These are phyloP conservation scores for Vanessa atalanta DNA, from an alignment of 1,140 invertebrate genomes.

Conservation along the genomic window DNA sequence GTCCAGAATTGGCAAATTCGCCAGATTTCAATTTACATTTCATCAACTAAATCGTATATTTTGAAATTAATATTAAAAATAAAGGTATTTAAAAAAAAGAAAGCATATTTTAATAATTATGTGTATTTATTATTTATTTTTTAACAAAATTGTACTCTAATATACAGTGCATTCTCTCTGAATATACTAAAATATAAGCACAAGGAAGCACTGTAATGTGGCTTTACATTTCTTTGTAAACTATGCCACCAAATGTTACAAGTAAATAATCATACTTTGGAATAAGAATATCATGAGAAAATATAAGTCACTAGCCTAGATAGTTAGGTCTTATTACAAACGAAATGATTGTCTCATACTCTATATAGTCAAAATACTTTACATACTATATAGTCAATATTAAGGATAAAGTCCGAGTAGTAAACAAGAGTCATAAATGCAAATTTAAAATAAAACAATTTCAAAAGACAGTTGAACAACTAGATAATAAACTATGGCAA, in stretches of 20 bases:
- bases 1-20: conserved; percentile 38
- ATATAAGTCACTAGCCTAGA: neutral
- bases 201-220: conserved; percentile 62
- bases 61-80: neutral
- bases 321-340: neutral
- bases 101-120: neutral
- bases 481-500: neutral
- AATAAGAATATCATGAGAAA: neutral
- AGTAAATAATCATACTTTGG: neutral
- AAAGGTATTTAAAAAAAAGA: conserved; percentile 7
- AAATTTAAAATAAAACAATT: conserved; percentile 1
- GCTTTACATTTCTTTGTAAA: conserved; percentile 57
- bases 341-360: neutral
- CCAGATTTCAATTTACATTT: conserved; percentile 28
- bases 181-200: conserved; percentile 68
- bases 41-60: too few species aligned
- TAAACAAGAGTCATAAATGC: neutral
- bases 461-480: neutral
- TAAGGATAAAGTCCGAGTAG: conserved; percentile 8
- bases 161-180: conserved; percentile 62
- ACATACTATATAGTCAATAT: conserved; percentile 15
- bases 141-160: conserved; percentile 4
- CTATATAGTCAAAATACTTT: neutral
- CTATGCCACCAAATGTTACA: conserved; percentile 30
- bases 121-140: conserved; percentile 1